Conservation (phyloP, 2,797 vertebrate species). For the Stomatorhinus walkeri region DNA sequence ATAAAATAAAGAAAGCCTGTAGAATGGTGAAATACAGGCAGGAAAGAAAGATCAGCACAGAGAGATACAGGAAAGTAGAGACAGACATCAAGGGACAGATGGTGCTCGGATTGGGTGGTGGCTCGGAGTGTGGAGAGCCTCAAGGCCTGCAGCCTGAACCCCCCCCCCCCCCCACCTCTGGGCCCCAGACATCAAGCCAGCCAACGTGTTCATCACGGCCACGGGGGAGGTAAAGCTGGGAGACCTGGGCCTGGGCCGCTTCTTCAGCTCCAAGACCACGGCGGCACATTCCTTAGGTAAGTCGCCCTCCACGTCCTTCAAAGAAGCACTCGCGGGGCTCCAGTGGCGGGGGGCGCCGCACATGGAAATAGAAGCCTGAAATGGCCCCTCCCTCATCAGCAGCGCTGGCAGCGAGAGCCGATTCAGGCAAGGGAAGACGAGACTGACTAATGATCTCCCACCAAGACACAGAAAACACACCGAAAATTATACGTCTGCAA, state of each 20-base stretch:
- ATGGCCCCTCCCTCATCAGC: background rate
- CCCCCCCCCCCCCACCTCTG: slow-evolving; percentile 10
- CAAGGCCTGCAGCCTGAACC: background rate
- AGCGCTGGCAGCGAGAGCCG: background rate
- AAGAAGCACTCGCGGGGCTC: too few relatives aligned
- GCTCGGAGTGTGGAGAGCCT: background rate
- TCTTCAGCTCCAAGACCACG: slow-evolving; percentile 75
- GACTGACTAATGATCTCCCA: slow-evolving; percentile 2
- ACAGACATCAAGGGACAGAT: background rate
- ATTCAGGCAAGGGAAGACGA: background rate
- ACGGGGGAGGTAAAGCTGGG: slow-evolving; percentile 72
- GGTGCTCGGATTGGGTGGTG: background rate
- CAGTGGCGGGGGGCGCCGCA: background rate
- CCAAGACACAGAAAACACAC: background rate
- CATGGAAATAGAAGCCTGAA: background rate
- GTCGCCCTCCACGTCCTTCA: background rate
- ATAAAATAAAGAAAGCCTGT: too few relatives aligned
- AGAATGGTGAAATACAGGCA: background rate
- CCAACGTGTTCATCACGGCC: slow-evolving; percentile 76
- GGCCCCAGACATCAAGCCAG: slow-evolving; percentile 73
- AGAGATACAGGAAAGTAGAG: background rate
- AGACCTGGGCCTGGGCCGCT: slow-evolving; percentile 70
- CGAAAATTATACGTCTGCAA: background rate
- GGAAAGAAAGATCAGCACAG: background rate
- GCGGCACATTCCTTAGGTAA: slow-evolving; percentile 77